A percentile compares a stretch with the other conserved stretches of the same genome.
Evolutionary conservation across 2,797 vertebrate species (phyloP).

Genomic region (Typhlichthys eigenmanni): DNA sequence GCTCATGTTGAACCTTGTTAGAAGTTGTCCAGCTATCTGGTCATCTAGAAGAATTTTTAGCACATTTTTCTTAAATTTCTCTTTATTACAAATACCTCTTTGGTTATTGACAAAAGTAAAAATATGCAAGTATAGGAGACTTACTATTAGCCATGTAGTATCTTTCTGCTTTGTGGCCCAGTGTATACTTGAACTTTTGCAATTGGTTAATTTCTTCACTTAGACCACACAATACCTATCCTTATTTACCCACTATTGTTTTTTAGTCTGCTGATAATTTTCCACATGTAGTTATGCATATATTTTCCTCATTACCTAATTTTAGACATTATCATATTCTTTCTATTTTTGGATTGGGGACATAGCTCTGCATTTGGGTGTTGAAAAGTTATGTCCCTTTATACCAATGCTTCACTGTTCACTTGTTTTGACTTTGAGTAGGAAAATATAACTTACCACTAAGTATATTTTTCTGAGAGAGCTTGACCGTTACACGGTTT

Average conservation of each 20-base stretch:
- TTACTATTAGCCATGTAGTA: conserved; percentile 36
- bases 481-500: neutral
- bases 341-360: conserved; percentile 21
- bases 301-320: conserved; percentile 40
- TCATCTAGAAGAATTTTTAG: conserved; percentile 1
- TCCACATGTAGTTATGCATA: conserved; percentile 4
- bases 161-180: conserved; percentile 55
- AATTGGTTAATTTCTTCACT: conserved; percentile 18
- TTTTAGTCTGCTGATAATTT: too few relatives aligned
- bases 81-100: conserved; percentile 9
- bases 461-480: conserved; percentile 5
- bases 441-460: neutral
- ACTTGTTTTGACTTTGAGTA: neutral
- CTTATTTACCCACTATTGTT: too few relatives aligned
- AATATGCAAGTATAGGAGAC: conserved; percentile 47
- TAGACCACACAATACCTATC: conserved; percentile 11
- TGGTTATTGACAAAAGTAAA: conserved; percentile 18
- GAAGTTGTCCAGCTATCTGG: too few relatives aligned
- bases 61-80: conserved; percentile 33
- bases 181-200: conserved; percentile 36
- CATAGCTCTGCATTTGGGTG: conserved; percentile 20
- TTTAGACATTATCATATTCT: conserved; percentile 20
- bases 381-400: conserved; percentile 25
- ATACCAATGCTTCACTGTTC: conserved; percentile 6
- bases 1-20: conserved; percentile 41